phyloP scores from a whole-genome alignment of 2,797 vertebrate species.

The Synanceia verrucosa region DNA sequence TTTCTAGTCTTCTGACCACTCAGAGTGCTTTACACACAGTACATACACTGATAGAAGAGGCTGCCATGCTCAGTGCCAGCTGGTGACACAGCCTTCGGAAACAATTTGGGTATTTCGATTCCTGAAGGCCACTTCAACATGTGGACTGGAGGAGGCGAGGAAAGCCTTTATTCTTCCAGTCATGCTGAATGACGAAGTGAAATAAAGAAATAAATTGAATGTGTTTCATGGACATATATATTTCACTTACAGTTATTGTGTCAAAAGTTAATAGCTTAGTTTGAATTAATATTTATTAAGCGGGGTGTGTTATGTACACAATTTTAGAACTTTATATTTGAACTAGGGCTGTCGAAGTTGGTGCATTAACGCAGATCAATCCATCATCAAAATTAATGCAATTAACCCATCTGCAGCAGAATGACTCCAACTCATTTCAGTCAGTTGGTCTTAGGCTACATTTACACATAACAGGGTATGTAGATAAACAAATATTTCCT shows the following conservation, averaged over 20 bases:
- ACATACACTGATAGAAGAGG: background rate
- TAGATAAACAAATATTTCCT: too few relatives aligned
- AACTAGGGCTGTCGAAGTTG: too few relatives aligned
- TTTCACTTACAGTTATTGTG: background rate
- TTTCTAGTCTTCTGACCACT: background rate
- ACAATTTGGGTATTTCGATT: background rate
- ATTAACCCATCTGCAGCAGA: too few relatives aligned
- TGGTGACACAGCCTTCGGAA: background rate
- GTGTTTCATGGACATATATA: background rate
- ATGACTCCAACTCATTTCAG: too few relatives aligned
- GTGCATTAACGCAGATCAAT: too few relatives aligned
- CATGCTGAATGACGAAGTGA: background rate
- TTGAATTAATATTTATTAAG: too few relatives aligned
- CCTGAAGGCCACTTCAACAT: background rate
- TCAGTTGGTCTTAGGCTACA: too few relatives aligned
- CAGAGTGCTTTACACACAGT: background rate
- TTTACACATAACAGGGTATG: too few relatives aligned
- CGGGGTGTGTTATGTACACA: too few relatives aligned
- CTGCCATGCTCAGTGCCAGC: background rate
- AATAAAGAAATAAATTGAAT: background rate
- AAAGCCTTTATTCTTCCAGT: background rate
- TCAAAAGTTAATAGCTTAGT: too few relatives aligned
- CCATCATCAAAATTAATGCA: too few relatives aligned
- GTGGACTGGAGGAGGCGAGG: background rate
- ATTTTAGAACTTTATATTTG: too few relatives aligned